Base-by-base conservation (phyloP, 1,140 invertebrate species). In the Drosophila eugracilis region DNA sequence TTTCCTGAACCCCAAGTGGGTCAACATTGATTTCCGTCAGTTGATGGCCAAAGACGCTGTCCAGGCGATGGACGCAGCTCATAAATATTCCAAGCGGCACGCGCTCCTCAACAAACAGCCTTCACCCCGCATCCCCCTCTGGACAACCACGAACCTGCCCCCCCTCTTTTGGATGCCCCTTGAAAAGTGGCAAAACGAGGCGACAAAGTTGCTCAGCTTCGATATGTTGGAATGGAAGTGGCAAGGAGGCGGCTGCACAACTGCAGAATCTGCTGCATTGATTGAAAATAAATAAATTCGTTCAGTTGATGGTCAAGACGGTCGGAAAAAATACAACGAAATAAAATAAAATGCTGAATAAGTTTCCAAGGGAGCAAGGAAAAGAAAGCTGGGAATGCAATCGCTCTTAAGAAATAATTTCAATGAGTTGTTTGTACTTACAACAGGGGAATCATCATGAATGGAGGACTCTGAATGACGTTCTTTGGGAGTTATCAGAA, bases 251-350 rank as follows among this genome's bases (percentile, higher is more conserved):
- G 57, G 15, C 41, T 62, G 67, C 42, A 26, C 45, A 32, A 28
- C 47, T 28, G 19, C 15, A 49, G 55, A 42, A 34, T 19, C 42
- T 66, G 58, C 49, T 48, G 52, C 73, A 81, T 81, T 86, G 81
- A 86, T 86, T 86, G 81, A 86, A 86, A 86, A 88, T 86, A 86
- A 80, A 85, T 85, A 80, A 85, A 78, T 84, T 67, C 59, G 49
- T 59, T 50, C 53, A 15, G 42, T 15, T 45, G 44, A 36, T 39
- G 55, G 55, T 49, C 55, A 59, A 48, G 42, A 5, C 22, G 28
- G 5, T 1, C 7, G 30, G 28, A 6, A 15, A 50, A 21, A 32
- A 14, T 32, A 44, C 28, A 10, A n/a, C n/a, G n/a, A n/a, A n/a
- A n/a, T n/a, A 41, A 41, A 41, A 39, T 32, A 39, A 34, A 36